Base-by-base conservation (phyloP, 2,888 invertebrate genomes). In the Parochlus steinenii region DNA sequence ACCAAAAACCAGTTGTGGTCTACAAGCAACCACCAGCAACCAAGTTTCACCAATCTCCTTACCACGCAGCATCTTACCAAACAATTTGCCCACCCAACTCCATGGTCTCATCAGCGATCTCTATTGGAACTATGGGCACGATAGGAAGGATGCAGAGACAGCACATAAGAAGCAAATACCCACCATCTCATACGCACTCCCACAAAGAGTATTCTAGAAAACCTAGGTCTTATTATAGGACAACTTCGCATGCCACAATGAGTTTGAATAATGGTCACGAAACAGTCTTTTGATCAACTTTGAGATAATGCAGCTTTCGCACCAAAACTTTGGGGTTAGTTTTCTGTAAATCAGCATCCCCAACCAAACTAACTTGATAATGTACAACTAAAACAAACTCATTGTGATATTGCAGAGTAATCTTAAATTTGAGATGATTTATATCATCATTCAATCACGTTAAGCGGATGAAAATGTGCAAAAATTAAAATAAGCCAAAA, bases 21-120 rank as follows among this genome's bases (percentile, higher is more conserved):
- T 45, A 42, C 23, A 47, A 48, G 18, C 45, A 45, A 22, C 37
- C 44, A 20, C 42, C 44, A 10, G 41, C 39, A 17, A 52, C 18
- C 19, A 35, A 43, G 20, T 46, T 46, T 40, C 29, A 45, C 1
- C 43, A 40, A 11, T 32, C 49, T 3, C 50, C 51, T 0, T 55
- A 50, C 35, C 56, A 56, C 40, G 52, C 53, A 1, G 48, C 52
- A 23, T 55, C 58, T 4, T 58, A 58, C 43, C 55, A 58, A 50
- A 15, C 51, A 47, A 6, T 43, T 38, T 36, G 33, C 32, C 43
- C 44, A 18, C 46, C 46, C 6, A 48, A 43, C 43, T 46, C 41
- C 17, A 48, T 49, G 15, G 48, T 54, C 24, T 49, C 51, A 5
- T 42, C 51, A 18, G 50, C 54, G 28, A 53, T 52, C 23, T n/a